A percentile compares a stretch with the other conserved stretches of the same genome.
phyloP scores from a whole-genome alignment of 2,888 invertebrate genomes.

The Silvanus unidentatus region DNA sequence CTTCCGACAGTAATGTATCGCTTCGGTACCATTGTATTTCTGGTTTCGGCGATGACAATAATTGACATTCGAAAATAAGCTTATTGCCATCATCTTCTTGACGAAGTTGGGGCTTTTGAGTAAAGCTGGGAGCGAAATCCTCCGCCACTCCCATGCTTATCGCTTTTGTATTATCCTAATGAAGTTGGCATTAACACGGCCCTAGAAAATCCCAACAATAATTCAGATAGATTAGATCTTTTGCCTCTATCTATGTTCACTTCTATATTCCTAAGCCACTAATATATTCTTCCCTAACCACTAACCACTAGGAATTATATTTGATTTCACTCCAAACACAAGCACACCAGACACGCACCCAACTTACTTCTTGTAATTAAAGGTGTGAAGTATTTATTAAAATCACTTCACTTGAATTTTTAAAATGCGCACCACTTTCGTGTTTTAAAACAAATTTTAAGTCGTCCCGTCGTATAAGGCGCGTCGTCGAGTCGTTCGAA shows the following conservation, averaged over 20 bases:
- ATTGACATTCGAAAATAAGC: slow-evolving; percentile 89
- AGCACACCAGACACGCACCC: slow-evolving; percentile 24
- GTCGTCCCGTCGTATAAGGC: slow-evolving; percentile 42
- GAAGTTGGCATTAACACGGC: slow-evolving; percentile 44
- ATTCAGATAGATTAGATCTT: neutral
- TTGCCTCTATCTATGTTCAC: no score
- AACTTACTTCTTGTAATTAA: slow-evolving; percentile 39
- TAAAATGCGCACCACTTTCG: slow-evolving; percentile 34
- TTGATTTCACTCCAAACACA: slow-evolving; percentile 16
- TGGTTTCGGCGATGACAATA: slow-evolving; percentile 80
- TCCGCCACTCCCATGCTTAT: slow-evolving; percentile 76
- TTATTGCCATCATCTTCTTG: slow-evolving; percentile 96
- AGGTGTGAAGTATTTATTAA: slow-evolving; percentile 31
- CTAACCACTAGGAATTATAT: no score
- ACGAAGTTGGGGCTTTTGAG: slow-evolving; percentile 93
- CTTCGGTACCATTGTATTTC: slow-evolving; percentile 90
- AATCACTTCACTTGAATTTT: slow-evolving; percentile 39
- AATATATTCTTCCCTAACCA: no score
- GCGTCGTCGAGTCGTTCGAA: slow-evolving; percentile 47
- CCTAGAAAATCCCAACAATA: slow-evolving; percentile 29
- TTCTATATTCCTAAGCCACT: no score
- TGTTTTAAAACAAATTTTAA: slow-evolving; percentile 25
- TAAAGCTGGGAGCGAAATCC: slow-evolving; percentile 97
- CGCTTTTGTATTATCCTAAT: slow-evolving; percentile 35
- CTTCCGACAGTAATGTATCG: slow-evolving; percentile 77